Evolutionary conservation across 2,113 vertebrate genomes (phyloP).

Genomic region (Nesogale talazaci): DNA sequence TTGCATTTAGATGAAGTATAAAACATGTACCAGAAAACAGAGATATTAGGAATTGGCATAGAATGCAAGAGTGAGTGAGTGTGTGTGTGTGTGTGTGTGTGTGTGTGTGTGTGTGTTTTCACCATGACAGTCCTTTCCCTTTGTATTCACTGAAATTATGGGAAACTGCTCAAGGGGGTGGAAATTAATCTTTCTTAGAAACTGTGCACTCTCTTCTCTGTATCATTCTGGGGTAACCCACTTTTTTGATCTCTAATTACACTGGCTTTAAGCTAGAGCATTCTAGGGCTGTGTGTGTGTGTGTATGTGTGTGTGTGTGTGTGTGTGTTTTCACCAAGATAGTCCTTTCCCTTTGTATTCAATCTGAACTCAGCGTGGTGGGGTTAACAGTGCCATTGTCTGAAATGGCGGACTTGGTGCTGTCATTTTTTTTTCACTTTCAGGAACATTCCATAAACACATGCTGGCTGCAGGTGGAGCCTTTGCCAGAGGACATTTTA

Average conservation of each 20-base stretch:
- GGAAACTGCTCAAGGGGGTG: constrained; percentile 34
- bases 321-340: too few species aligned
- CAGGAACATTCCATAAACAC: constrained; percentile 74
- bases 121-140: neutral
- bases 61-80: neutral
- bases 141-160: constrained; percentile 9
- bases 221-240: constrained; percentile 42
- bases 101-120: neutral
- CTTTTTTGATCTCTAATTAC: constrained; percentile 71
- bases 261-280: constrained; percentile 70
- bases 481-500: constrained; percentile 79
- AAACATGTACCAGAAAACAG: constrained; percentile 44
- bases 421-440: constrained; percentile 66
- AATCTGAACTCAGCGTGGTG: constrained; percentile 69
- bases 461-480: constrained; percentile 65
- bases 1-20: neutral
- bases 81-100: neutral
- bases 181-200: constrained; percentile 40
- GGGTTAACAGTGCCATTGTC: constrained; percentile 73
- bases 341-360: too few species aligned
- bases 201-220: constrained; percentile 13
- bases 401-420: constrained; percentile 70
- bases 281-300: constrained; percentile 38
- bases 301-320: too few species aligned
- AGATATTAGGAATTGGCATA: too few species aligned